These are phyloP conservation scores for Indri indri DNA, from an alignment of 2,113 vertebrate genomes.

Conservation along the genomic window DNA sequence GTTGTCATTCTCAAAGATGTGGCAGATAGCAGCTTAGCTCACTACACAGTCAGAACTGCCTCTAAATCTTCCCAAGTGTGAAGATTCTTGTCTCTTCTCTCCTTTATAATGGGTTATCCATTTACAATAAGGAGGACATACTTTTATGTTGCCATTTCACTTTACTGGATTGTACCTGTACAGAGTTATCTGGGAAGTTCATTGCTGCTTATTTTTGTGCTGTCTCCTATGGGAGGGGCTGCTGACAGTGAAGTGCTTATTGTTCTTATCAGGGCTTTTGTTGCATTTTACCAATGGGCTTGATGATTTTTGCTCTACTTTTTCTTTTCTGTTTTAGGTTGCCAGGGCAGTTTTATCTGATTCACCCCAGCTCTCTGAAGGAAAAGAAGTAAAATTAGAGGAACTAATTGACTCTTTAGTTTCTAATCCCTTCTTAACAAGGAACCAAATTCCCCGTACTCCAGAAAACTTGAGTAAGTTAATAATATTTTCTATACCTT, in stretches of 20 bases:
- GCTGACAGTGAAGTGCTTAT: background rate
- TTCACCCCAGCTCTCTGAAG: slow-evolving; percentile 57
- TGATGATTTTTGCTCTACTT: slow-evolving; percentile 44
- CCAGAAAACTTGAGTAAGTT: slow-evolving; percentile 93
- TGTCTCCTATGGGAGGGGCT: background rate
- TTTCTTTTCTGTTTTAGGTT: slow-evolving; percentile 84
- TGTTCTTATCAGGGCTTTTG: background rate
- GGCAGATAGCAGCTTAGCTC: background rate
- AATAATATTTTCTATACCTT: slow-evolving; percentile 10
- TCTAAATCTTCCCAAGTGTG: background rate
- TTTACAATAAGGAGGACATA: background rate
- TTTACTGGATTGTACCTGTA: background rate
- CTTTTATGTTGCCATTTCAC: background rate
- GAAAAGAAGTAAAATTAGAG: slow-evolving; percentile 82
- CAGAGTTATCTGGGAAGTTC: background rate
- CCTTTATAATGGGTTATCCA: background rate
- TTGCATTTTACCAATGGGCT: background rate
- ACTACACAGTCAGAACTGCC: background rate
- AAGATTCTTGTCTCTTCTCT: background rate
- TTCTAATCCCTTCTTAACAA: slow-evolving; percentile 88
- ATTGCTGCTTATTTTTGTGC: background rate
- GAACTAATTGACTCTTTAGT: slow-evolving; percentile 81
- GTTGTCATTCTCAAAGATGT: background rate
- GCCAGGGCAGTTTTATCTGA: slow-evolving; percentile 84
- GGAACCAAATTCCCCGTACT: slow-evolving; percentile 89